Evolutionary conservation across 2,797 vertebrate genomes (phyloP), one percentile per base, ranked within the genome.

Genomic region (Tadarida brasiliensis): DNA sequence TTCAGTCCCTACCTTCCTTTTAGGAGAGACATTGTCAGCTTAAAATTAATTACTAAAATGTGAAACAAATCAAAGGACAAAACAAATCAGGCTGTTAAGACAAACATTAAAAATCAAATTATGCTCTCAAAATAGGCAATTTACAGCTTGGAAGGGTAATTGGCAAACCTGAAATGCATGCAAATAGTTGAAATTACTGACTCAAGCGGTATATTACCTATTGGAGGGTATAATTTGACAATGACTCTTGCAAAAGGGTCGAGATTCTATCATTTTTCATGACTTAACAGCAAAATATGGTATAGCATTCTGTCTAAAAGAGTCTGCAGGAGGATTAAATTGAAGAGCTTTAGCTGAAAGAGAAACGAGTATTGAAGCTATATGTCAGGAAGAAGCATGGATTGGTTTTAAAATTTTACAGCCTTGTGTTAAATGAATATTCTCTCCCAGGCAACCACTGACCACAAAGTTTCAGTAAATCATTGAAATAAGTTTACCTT

Each of bases 41-140:
- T 82, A 95, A 97, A 97, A 97, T 97, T 97, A 96, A 97, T 97
- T 97, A 94, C 96, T 95, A 94, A 97, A 97, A 97, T 96, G 90
- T 94, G 97, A 97, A 97, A 98, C 97, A 98, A 98, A 97, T 97
- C 96, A 98, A 97, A 97, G 97, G 93, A 98, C 94, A 98, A 97
- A 97, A 97, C 97, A 97, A 98, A 97, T 97, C 93, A 97, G 93
- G 94, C 94, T 95, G 96, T 97, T 96, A 95, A 97, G 91, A 87
- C 85, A 97, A 97, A 98, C 95, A 96, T 97, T 97, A 97, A 98
- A 98, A 97, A 92, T 97, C 97, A 96, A 97, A 97, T 97, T 96
- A 97, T 97, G 77, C 91, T 97, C 87, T 97, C 96, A 97, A 97
- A 97, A 97, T 97, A 97, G 96, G 94, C 97, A 97, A 97, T 98